These are phyloP conservation scores for Sardinella longiceps DNA, from an alignment of 2,797 vertebrate species.

Conservation along the genomic window DNA sequence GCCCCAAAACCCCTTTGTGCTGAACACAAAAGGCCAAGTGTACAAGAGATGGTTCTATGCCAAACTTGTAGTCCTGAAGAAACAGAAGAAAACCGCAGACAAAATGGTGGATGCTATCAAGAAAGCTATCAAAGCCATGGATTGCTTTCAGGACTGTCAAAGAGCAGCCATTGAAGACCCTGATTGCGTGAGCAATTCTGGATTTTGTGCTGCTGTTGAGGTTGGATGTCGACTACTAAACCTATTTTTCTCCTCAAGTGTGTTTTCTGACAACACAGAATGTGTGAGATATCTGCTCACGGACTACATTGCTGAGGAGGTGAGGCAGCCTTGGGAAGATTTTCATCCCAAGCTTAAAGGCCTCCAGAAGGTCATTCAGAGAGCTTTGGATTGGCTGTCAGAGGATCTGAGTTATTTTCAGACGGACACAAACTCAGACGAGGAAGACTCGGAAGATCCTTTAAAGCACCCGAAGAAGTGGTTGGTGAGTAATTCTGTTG, in stretches of 20 bases:
- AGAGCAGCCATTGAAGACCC: slow-evolving; percentile 70
- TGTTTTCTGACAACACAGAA: slow-evolving; percentile 70
- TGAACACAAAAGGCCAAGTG: slow-evolving; percentile 85
- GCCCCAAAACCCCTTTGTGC: slow-evolving; percentile 79
- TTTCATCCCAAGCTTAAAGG: slow-evolving; percentile 77
- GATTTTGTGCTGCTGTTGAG: slow-evolving; percentile 77
- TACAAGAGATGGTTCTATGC: slow-evolving; percentile 78
- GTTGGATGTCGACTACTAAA: slow-evolving; percentile 76
- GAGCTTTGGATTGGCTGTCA: slow-evolving; percentile 82
- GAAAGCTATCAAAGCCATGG: slow-evolving; percentile 77
- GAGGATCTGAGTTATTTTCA: slow-evolving; percentile 87
- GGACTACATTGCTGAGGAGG: slow-evolving; percentile 73
- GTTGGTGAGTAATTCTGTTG: slow-evolving; percentile 69
- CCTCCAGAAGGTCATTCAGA: slow-evolving; percentile 70
- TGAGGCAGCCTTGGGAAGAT: slow-evolving; percentile 69
- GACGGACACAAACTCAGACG: slow-evolving; percentile 69
- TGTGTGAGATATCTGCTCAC: slow-evolving; percentile 77
- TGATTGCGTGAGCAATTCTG: slow-evolving; percentile 71
- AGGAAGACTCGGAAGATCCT: slow-evolving; percentile 49
- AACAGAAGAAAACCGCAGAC: slow-evolving; percentile 56
- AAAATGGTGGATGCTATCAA: slow-evolving; percentile 64
- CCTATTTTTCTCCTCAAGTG: slow-evolving; percentile 66
- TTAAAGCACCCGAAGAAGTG: slow-evolving; percentile 73
- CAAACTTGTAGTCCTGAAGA: slow-evolving; percentile 64
- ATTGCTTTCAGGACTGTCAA: slow-evolving; percentile 78